Evolutionary conservation across 2,888 invertebrate genomes (phyloP).

Genomic region (Rhagonycha fulva): DNA sequence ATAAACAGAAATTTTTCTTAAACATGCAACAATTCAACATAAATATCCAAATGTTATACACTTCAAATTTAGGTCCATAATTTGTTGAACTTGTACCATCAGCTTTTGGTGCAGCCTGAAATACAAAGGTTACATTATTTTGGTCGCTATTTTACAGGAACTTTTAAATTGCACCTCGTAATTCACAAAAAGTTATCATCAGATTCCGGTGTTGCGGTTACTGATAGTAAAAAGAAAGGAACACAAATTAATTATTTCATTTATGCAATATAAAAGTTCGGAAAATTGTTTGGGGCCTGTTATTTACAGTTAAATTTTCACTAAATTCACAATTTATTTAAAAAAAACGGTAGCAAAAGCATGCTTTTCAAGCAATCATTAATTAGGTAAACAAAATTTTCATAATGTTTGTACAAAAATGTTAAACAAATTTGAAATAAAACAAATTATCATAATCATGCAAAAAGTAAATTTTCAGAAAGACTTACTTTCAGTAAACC

Average conservation of each 20-base stretch:
- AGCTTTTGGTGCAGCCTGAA: constrained; percentile 6
- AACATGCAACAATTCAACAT: constrained; percentile 1
- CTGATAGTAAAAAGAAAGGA: neutral
- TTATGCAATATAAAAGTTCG: no score
- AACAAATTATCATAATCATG: neutral
- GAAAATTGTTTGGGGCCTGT: no score
- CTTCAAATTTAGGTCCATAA: constrained; percentile 13
- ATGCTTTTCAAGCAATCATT: no score
- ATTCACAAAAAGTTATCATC: neutral
- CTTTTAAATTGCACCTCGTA: neutral
- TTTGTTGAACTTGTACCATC: constrained; percentile 25
- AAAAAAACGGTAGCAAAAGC: no score
- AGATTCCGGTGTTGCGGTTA: no score
- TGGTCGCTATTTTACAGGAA: no score
- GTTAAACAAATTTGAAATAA: neutral
- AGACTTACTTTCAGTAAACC: neutral
- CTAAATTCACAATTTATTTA: no score
- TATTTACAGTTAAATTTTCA: no score
- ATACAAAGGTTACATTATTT: neutral
- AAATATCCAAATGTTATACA: constrained; percentile 4
- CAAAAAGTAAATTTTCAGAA: neutral
- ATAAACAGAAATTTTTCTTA: neutral
- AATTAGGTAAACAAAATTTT: no score
- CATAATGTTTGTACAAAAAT: no score
- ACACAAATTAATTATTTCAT: neutral